Evolutionary conservation across 2,888 invertebrate genomes (phyloP).

Genomic region (Malachius bipustulatus): DNA sequence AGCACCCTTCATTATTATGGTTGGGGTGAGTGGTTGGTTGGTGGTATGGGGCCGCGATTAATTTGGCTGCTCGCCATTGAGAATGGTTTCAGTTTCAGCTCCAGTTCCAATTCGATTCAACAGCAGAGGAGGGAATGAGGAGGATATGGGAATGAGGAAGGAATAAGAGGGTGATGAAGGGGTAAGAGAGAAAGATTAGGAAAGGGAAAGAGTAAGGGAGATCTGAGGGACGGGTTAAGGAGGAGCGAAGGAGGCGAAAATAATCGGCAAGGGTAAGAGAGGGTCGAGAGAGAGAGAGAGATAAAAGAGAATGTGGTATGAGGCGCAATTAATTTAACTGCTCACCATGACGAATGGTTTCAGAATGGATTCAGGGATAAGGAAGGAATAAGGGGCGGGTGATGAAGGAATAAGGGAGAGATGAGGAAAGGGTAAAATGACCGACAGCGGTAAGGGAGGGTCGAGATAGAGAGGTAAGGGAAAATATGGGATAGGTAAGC

Average conservation of each 20-base stretch:
- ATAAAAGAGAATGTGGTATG: neutral
- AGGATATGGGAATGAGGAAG: neutral
- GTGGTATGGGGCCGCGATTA: too few relatives aligned
- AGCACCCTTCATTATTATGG: too few relatives aligned
- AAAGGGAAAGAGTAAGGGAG: neutral
- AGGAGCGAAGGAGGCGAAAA: neutral
- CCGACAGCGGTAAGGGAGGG: neutral
- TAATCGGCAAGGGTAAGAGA: neutral
- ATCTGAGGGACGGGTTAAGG: neutral
- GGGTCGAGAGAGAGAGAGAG: neutral
- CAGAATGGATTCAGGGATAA: neutral
- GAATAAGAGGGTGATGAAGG: neutral
- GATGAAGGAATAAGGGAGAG: neutral
- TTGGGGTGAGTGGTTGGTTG: too few relatives aligned
- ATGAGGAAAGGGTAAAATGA: neutral
- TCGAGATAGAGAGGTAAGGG: conserved; percentile 6
- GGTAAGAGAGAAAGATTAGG: neutral
- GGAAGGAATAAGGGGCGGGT: neutral
- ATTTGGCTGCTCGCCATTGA: too few relatives aligned
- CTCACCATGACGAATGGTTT: too few relatives aligned
- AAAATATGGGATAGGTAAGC: conserved; percentile 5
- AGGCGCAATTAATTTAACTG: neutral
- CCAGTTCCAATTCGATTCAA: too few relatives aligned
- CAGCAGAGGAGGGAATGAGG: neutral
- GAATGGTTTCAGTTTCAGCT: too few relatives aligned